Percentiles rank a stretch among this genome's conserved stretches.
Evolutionary conservation across 2,113 vertebrate genomes (phyloP).

Genomic region (Oceanodroma tethys): DNA sequence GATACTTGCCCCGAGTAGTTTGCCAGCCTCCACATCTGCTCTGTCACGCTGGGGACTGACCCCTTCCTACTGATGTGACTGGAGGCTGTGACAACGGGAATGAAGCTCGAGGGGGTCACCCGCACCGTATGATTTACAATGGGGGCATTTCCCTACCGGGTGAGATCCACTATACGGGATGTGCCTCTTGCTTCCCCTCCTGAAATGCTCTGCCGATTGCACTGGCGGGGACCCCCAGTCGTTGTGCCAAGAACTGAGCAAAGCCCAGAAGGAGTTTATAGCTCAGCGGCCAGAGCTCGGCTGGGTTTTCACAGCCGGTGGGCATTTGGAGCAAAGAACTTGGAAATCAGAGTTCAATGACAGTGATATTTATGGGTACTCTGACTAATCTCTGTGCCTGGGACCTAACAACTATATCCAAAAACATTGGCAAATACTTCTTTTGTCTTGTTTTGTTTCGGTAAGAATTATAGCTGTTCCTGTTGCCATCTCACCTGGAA

Average conservation of each 20-base stretch:
- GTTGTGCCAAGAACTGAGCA: rapidly evolving
- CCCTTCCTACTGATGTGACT: background rate
- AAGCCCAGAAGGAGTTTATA: background rate
- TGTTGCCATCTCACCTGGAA: constrained; percentile 19
- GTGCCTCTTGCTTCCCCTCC: background rate
- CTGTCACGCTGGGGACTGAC: background rate
- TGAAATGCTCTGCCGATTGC: background rate
- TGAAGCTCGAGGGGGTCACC: background rate
- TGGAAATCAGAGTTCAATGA: background rate
- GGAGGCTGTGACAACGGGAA: rapidly evolving
- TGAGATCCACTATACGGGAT: background rate
- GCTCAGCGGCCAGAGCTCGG: background rate
- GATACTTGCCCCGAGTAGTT: background rate
- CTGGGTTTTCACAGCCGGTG: background rate
- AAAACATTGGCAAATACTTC: background rate
- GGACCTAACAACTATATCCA: background rate
- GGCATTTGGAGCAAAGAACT: background rate
- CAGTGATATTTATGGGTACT: background rate
- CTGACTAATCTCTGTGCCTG: background rate
- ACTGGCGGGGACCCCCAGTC: background rate
- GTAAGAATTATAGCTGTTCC: background rate
- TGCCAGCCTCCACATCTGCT: background rate
- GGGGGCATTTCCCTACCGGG: rapidly evolving
- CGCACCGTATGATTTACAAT: rapidly evolving
- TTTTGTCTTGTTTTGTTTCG: background rate